These are phyloP conservation scores for Poeciliopsis infans DNA, from an alignment of 2,797 vertebrate genomes.

Conservation along the genomic window DNA sequence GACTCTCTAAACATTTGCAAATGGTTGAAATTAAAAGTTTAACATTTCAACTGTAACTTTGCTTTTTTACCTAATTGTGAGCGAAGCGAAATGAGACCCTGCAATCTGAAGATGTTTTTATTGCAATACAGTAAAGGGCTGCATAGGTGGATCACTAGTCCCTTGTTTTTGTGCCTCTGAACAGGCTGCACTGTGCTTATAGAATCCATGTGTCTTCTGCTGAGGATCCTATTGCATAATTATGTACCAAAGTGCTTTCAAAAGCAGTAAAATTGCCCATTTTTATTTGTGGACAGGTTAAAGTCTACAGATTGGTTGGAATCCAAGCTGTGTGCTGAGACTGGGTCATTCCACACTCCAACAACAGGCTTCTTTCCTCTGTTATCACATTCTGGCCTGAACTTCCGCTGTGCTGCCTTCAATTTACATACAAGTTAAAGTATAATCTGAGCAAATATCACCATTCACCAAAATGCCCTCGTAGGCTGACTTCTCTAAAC, in stretches of 20 bases:
- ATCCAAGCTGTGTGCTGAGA: conserved; percentile 37
- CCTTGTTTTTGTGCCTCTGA: neutral
- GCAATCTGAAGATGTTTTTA: neutral
- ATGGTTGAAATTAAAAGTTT: neutral
- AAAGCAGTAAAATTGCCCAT: conserved; percentile 41
- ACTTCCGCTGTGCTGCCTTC: conserved; percentile 53
- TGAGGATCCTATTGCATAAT: conserved; percentile 46
- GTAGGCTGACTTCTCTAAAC: conserved; percentile 9
- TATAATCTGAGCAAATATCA: conserved; percentile 74
- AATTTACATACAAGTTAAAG: conserved; percentile 70
- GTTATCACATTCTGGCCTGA: conserved; percentile 58
- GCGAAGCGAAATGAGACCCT: neutral
- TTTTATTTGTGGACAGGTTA: conserved; percentile 72
- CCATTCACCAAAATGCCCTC: conserved; percentile 55
- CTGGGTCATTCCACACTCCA: conserved; percentile 61
- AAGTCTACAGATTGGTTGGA: conserved; percentile 65
- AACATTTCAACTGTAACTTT: neutral
- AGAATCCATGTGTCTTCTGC: neutral
- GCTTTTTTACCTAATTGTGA: neutral
- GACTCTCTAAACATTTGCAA: neutral
- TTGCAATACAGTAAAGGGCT: neutral
- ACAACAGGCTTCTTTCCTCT: conserved; percentile 69
- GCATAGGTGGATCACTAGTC: neutral
- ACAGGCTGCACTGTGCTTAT: neutral
- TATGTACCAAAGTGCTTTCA: conserved; percentile 45